Conservation (phyloP, 2,888 invertebrate genomes). For the Drosophila heteroneura region DNA sequence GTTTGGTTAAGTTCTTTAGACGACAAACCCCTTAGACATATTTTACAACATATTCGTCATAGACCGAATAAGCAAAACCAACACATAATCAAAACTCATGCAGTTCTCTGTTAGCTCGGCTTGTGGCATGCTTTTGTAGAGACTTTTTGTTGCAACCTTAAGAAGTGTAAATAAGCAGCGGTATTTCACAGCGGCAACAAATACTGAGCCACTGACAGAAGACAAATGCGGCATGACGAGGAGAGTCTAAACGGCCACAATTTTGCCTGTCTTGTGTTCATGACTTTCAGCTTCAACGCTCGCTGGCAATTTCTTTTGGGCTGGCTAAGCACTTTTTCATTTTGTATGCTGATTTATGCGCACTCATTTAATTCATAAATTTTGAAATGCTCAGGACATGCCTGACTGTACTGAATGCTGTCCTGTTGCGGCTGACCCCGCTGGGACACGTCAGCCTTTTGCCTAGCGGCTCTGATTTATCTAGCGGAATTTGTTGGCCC, state of each 20-base stretch:
- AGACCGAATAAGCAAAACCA: not conserved
- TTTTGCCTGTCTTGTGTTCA: constrained; percentile 23
- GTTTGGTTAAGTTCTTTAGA: not conserved
- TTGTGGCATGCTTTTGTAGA: constrained; percentile 13
- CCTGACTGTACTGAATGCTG: constrained; percentile 9
- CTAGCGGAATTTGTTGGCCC: constrained; percentile 63
- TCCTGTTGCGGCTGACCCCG: constrained; percentile 7
- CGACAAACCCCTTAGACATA: not conserved
- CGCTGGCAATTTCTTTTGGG: not conserved
- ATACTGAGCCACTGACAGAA: not conserved
- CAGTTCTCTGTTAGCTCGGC: constrained; percentile 18
- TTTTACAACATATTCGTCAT: not conserved
- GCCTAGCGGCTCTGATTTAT: constrained; percentile 59
- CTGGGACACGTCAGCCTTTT: constrained; percentile 14
- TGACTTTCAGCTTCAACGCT: constrained; percentile 45
- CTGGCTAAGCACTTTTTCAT: constrained; percentile 57
- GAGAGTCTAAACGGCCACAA: not conserved
- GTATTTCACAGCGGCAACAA: constrained; percentile 62
- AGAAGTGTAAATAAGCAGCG: constrained; percentile 76
- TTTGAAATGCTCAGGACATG: constrained; percentile 43
- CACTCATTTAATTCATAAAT: constrained; percentile 79
- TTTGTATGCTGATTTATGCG: constrained; percentile 70
- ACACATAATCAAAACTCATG: constrained; percentile 20
- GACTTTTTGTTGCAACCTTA: constrained; percentile 61
- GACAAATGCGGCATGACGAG: not conserved